Evolutionary conservation across 1,140 invertebrate species (phyloP).

Genomic region (Ephestia elutella): DNA sequence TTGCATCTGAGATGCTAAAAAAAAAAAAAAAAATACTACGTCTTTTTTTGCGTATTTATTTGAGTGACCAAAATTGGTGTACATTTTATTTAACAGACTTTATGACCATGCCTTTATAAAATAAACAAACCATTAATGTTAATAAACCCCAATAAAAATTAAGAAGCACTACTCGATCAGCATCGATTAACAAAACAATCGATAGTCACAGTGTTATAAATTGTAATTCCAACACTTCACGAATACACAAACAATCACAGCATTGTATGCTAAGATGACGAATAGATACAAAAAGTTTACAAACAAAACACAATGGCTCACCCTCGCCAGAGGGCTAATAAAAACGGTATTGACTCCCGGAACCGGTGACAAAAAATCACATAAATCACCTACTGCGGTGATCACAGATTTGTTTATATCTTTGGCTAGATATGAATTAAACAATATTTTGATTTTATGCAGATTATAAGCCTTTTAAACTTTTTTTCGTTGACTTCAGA

Average conservation of each 20-base stretch:
- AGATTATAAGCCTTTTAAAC: too few relatives aligned
- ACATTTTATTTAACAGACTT: too few relatives aligned
- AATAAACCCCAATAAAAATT: neutral
- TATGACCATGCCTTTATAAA: too few relatives aligned
- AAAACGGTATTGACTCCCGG: conserved; percentile 3
- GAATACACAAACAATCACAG: neutral
- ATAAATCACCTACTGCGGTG: neutral
- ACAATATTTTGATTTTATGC: too few relatives aligned
- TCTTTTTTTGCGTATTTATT: too few relatives aligned
- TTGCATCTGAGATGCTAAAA: too few relatives aligned
- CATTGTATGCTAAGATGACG: neutral
- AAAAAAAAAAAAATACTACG: too few relatives aligned
- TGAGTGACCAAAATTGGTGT: too few relatives aligned
- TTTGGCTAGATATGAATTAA: neutral
- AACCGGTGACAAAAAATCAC: conserved; percentile 2
- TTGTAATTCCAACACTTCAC: neutral
- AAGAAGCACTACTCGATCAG: neutral
- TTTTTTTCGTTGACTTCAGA: too few relatives aligned
- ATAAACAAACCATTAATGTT: neutral
- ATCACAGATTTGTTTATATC: neutral
- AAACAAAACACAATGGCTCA: neutral
- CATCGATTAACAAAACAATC: conserved; percentile 3
- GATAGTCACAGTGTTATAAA: neutral
- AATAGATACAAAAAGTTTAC: conserved; percentile 2
- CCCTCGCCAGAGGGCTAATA: neutral